These are phyloP conservation scores for Temnothorax nylanderi DNA, from an alignment of 1,140 invertebrate species.

Conservation along the genomic window DNA sequence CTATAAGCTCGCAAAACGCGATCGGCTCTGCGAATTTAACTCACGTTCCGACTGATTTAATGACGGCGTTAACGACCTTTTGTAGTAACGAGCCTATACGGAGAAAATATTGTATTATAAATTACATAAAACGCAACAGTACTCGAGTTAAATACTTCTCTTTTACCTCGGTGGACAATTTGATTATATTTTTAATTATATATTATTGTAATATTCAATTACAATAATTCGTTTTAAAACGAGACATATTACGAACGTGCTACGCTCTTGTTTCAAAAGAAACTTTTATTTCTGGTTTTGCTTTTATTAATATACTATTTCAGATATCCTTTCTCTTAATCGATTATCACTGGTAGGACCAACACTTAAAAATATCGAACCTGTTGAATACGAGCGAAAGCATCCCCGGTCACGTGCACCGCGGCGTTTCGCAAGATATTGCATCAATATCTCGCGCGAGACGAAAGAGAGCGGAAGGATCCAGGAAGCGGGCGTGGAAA, in stretches of 20 bases:
- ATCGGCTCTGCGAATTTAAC: conserved; percentile 3
- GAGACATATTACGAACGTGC: not conserved
- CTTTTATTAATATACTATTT: not conserved
- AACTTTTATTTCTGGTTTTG: not conserved
- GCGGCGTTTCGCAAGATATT: conserved; percentile 36
- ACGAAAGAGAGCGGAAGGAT: not conserved
- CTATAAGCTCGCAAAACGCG: not conserved
- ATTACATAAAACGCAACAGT: not conserved
- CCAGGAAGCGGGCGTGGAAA: conserved; percentile 31
- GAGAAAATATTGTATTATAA: not conserved
- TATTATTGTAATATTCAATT: not conserved
- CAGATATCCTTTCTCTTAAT: not conserved
- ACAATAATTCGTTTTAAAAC: not conserved
- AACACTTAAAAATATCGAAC: not conserved
- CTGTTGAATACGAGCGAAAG: not conserved
- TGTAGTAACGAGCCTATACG: not conserved
- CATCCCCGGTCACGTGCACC: not conserved
- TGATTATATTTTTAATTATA: not conserved
- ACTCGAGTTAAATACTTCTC: not conserved
- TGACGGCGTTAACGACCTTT: conserved; percentile 15
- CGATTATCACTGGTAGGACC: not conserved
- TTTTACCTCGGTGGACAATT: not conserved
- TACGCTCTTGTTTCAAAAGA: not conserved
- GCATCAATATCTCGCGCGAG: not conserved
- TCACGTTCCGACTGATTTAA: not conserved